Base-by-base conservation (phyloP, 2,797 vertebrate species). In the Pelobates cultripes region DNA sequence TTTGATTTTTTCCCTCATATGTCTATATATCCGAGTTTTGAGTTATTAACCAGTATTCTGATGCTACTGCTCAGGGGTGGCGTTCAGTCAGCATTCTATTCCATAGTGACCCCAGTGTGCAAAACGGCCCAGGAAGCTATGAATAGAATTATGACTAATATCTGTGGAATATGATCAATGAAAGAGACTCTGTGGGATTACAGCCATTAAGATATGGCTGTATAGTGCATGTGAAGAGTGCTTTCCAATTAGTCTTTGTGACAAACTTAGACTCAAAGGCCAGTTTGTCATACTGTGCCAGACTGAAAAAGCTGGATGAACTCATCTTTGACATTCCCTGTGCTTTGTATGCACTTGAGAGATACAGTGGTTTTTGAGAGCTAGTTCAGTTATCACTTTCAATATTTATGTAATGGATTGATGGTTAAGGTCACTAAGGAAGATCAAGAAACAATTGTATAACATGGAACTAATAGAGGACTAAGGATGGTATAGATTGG, bases 111-210 rank as follows among this genome's bases (percentile, higher is more conserved):
- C 78, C 69, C 60, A 41, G 61, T 43, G 60, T 40, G 17, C 68
- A 71, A 51, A 69, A 64, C 60, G 57, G 61, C 47, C 4, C 10
- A 7, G 28, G 15, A 51, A 51, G 43, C 67, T 76, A 75, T 81
- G 43, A 70, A 66, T 71, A 80, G 63, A 5, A 51, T 45, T 70
- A 66, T 76, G 73, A 81, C 73, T 75, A 70, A 81, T 60, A 51
- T 14, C 72, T 28, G 61, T 61, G 67, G 55, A 75, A 45, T 40
- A 81, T 47, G 12, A 15, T 70, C 13, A 66, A 73, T 60, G 69
- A 81, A 75, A 60, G 66, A 75, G 14, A 43, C 73, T 61, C 17
- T 43, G 69, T 63, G 45, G 14, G 43, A 70, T 75, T 63, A 61
- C 17, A 63, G 61, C 43, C 43, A 64, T 73, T 67, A 73, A 67